Evolutionary conservation across 1,140 invertebrate genomes (phyloP).

Genomic region (Brachystomella parvula): DNA sequence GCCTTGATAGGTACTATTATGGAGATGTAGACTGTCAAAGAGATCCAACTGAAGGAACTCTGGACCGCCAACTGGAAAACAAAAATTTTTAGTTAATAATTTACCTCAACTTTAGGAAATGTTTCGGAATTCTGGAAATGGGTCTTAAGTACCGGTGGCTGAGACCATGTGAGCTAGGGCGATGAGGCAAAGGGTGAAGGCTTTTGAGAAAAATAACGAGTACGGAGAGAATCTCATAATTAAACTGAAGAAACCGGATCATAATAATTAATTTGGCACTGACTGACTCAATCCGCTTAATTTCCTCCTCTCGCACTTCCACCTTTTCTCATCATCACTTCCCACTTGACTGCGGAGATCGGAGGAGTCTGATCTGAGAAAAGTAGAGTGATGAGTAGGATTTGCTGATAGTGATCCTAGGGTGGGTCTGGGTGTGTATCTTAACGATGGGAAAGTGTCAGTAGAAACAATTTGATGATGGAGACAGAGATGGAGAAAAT

Average conservation of each 20-base stretch:
- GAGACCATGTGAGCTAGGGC: neutral
- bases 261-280: neutral
- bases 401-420: too few relatives aligned
- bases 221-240: neutral
- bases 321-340: neutral
- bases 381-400: too few relatives aligned
- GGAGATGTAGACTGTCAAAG: conserved; percentile 57
- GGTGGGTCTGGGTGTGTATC: too few relatives aligned
- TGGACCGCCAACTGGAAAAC: conserved; percentile 35
- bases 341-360: neutral
- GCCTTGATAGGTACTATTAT: conserved; percentile 57
- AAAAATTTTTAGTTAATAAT: neutral
- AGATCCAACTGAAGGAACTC: conserved; percentile 49
- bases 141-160: neutral
- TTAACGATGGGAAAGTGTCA: too few relatives aligned
- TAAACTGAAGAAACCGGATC: neutral
- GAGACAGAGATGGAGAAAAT: too few relatives aligned
- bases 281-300: neutral
- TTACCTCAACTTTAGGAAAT: too few relatives aligned
- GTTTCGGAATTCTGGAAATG: too few relatives aligned
- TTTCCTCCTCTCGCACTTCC: neutral
- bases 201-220: neutral
- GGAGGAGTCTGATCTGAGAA: too few relatives aligned
- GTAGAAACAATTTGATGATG: too few relatives aligned
- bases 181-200: neutral